These are phyloP conservation scores for Drosophila tani DNA, from an alignment of 1,140 invertebrate genomes.

Conservation along the genomic window DNA sequence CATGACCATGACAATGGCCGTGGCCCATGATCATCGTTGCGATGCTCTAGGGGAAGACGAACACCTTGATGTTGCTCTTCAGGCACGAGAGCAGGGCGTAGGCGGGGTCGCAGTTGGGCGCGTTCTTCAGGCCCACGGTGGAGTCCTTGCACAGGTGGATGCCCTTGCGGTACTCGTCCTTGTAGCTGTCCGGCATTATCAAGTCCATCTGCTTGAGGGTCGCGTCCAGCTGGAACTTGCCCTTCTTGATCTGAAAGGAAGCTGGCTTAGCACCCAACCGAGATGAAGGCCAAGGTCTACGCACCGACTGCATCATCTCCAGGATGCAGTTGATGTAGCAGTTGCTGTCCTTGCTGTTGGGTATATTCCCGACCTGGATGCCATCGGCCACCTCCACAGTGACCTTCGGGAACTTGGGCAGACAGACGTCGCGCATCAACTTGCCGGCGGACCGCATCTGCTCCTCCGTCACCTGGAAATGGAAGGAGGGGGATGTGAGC, in stretches of 20 bases:
- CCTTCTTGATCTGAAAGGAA: constrained; percentile 74
- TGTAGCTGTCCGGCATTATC: constrained; percentile 72
- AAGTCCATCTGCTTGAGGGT: constrained; percentile 77
- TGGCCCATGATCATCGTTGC: neutral
- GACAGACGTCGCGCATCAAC: constrained; percentile 75
- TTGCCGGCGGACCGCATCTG: constrained; percentile 77
- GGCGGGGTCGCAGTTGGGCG: constrained; percentile 72
- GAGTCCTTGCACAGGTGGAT: constrained; percentile 67
- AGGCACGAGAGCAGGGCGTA: constrained; percentile 67
- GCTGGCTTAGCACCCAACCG: no score
- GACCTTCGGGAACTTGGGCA: constrained; percentile 75
- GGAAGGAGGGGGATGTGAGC: neutral
- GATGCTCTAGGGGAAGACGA: constrained; percentile 68
- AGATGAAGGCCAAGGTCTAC: neutral
- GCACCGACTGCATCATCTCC: constrained; percentile 82
- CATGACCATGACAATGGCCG: neutral
- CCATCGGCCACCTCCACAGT: constrained; percentile 59
- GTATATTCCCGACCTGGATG: constrained; percentile 64
- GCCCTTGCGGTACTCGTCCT: constrained; percentile 63
- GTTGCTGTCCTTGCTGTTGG: constrained; percentile 74
- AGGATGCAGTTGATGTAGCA: constrained; percentile 80
- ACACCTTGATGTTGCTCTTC: constrained; percentile 61
- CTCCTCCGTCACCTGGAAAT: constrained; percentile 86
- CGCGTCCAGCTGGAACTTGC: constrained; percentile 73
- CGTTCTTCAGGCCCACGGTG: constrained; percentile 69